A percentile compares a stretch with the other conserved stretches of the same genome.
phyloP scores from a whole-genome alignment of 2,113 vertebrate species.

The Scopus umbretta region DNA sequence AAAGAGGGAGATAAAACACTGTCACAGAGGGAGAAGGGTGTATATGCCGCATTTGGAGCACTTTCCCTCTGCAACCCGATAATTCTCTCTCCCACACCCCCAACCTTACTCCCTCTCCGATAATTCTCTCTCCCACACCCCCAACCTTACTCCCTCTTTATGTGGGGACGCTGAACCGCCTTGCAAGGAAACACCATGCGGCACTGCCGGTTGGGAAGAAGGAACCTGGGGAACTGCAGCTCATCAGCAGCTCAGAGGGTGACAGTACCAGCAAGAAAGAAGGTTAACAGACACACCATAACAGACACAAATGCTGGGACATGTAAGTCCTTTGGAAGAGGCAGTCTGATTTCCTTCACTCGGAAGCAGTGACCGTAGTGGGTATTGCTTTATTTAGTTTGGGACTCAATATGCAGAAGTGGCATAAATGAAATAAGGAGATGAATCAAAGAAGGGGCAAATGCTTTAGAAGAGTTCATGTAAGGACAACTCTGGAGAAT shows the following conservation, averaged over 20 bases:
- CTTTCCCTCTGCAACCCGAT: background rate
- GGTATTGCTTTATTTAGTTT: background rate
- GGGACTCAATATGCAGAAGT: background rate
- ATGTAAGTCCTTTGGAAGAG: background rate
- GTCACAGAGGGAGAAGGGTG: background rate
- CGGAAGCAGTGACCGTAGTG: background rate
- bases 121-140: background rate
- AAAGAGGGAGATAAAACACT: background rate
- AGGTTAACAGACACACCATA: background rate
- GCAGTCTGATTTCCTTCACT: background rate
- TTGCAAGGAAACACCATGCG: background rate
- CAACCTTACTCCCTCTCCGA: background rate
- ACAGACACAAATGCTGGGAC: background rate
- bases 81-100: background rate
- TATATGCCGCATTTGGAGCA: background rate
- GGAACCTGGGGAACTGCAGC: background rate
- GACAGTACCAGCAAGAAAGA: background rate
- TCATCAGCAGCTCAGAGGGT: background rate
- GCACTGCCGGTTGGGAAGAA: background rate
- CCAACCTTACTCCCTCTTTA: background rate
- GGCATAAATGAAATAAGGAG: background rate
- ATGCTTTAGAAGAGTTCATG: background rate
- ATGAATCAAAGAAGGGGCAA: background rate
- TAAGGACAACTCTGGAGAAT: background rate
- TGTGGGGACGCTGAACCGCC: background rate